Evolutionary conservation across 2,113 vertebrate species (phyloP).

Genomic region (Pampusana beccarii): DNA sequence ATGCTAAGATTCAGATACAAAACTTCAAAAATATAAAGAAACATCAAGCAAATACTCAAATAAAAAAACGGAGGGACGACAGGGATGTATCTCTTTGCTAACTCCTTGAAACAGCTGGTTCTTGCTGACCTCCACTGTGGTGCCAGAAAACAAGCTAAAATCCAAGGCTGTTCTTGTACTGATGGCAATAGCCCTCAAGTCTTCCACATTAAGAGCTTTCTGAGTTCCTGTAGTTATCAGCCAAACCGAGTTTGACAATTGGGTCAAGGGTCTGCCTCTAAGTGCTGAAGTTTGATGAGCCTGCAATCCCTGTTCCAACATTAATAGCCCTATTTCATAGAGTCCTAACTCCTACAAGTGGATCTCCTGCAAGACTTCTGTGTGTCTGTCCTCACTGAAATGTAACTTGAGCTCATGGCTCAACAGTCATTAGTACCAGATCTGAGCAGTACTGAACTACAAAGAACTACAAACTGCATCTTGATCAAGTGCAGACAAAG

Average conservation of each 20-base stretch:
- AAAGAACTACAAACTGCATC: constrained; percentile 17
- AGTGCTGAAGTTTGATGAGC: not conserved
- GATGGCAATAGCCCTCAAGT: not conserved
- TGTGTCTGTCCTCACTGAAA: not conserved
- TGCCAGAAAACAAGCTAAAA: not conserved
- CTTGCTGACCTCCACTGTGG: not conserved
- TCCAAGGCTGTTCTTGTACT: not conserved
- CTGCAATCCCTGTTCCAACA: not conserved
- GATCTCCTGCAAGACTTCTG: not conserved
- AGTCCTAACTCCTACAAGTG: not conserved
- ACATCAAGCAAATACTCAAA: not conserved
- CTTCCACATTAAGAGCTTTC: not conserved
- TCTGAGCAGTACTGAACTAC: not conserved
- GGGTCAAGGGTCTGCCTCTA: not conserved
- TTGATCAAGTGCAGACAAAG: constrained; percentile 32
- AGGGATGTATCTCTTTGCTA: not conserved
- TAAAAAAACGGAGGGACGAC: not conserved
- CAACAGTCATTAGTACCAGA: constrained; percentile 5
- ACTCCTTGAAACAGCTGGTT: not conserved
- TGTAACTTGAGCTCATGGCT: constrained; percentile 1
- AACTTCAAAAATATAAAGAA: not conserved
- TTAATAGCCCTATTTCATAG: not conserved
- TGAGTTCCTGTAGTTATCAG: not conserved
- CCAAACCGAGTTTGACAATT: not conserved
- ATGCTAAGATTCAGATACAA: not conserved